These are phyloP conservation scores for Bombycilla garrulus DNA, from an alignment of 2,113 vertebrate genomes.

Conservation along the genomic window DNA sequence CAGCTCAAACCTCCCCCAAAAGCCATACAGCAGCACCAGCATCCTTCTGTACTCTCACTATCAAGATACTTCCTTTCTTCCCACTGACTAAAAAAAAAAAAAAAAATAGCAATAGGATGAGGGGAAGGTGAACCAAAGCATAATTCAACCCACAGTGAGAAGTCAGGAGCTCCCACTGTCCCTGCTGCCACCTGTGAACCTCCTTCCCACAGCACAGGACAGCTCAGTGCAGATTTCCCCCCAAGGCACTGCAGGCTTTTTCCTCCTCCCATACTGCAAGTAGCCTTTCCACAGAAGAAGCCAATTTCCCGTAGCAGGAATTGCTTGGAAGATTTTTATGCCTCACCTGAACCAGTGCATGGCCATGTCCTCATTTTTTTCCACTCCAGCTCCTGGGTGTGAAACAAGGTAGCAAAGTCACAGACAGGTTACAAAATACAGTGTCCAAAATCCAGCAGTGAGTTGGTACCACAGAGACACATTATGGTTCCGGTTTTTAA, in stretches of 20 bases:
- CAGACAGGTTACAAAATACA: not conserved
- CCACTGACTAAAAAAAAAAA: not conserved
- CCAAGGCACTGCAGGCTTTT: not conserved
- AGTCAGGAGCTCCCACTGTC: not conserved
- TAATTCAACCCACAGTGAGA: not conserved
- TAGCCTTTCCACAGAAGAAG: not conserved
- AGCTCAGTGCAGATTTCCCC: not conserved
- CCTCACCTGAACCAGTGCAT: slow-evolving; percentile 74
- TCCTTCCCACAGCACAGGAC: not conserved
- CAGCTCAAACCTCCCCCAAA: not conserved
- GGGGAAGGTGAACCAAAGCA: not conserved
- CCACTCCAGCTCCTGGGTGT: slow-evolving; percentile 59
- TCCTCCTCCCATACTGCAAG: not conserved
- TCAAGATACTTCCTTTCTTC: not conserved
- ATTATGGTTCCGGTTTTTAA: not conserved
- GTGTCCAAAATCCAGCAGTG: not conserved
- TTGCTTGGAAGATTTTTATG: not conserved
- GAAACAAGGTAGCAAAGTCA: not conserved
- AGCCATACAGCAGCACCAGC: not conserved
- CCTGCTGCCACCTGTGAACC: not conserved
- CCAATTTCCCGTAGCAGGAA: not conserved
- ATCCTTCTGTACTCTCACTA: not conserved
- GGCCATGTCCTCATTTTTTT: slow-evolving; percentile 56
- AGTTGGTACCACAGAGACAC: not conserved
- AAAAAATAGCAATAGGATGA: not conserved